Conservation (phyloP, 2,888 invertebrate species). For the Caenorhabditis sp. region DNA sequence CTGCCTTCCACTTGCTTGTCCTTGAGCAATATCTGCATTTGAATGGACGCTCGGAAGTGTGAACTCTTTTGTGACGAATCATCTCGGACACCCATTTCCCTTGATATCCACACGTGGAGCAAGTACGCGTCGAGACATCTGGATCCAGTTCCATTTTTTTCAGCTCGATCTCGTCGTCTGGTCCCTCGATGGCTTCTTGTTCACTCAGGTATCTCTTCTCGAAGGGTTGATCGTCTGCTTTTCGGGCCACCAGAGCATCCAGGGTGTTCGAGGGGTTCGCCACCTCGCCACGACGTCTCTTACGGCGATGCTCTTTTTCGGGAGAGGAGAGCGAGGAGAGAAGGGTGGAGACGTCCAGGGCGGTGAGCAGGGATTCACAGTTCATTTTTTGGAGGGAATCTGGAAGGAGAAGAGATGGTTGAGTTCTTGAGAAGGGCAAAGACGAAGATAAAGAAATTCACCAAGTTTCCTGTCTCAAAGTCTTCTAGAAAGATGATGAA, state of each 20-base stretch:
- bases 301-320: slow-evolving; percentile 52
- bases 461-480: no score
- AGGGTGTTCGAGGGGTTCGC: slow-evolving; percentile 82
- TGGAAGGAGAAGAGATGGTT: background rate
- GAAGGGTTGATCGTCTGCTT: slow-evolving; percentile 78
- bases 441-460: no score
- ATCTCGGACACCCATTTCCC: slow-evolving; percentile 85
- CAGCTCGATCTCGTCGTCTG: slow-evolving; percentile 81
- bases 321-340: slow-evolving; percentile 49
- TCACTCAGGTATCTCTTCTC: slow-evolving; percentile 81
- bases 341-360: slow-evolving; percentile 57
- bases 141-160: slow-evolving; percentile 82
- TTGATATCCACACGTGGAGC: slow-evolving; percentile 83
- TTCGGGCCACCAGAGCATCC: slow-evolving; percentile 80
- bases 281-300: slow-evolving; percentile 69
- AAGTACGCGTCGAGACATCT: slow-evolving; percentile 82
- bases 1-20: slow-evolving; percentile 85
- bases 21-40: slow-evolving; percentile 85
- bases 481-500: no score
- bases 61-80: slow-evolving; percentile 84
- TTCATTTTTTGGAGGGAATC: slow-evolving; percentile 28
- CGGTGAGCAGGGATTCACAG: slow-evolving; percentile 60
- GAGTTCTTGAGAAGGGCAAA: background rate
- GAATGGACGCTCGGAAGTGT: slow-evolving; percentile 84
- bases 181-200: slow-evolving; percentile 83